Conservation (phyloP, 2,113 vertebrate species). For the Sorex fumeus region DNA sequence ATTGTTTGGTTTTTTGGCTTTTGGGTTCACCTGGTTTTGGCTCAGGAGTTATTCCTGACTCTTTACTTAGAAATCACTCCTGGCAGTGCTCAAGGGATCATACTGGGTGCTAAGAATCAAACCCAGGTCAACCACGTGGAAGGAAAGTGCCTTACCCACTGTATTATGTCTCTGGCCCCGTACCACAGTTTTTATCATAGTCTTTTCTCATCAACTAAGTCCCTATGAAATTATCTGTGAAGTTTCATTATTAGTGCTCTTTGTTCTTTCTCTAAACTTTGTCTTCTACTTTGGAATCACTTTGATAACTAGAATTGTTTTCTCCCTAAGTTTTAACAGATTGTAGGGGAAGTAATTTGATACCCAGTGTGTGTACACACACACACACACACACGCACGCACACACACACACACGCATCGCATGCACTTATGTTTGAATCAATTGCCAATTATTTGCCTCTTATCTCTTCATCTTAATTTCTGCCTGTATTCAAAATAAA, state of each 20-base stretch:
- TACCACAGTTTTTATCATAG: not conserved
- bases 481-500: not conserved
- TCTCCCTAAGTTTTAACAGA: not conserved
- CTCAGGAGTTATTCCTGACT: not conserved
- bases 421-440: too few relatives aligned
- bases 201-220: not conserved
- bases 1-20: too few relatives aligned
- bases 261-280: not conserved
- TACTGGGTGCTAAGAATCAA: too few relatives aligned
- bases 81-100: too few relatives aligned
- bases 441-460: too few relatives aligned
- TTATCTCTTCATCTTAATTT: constrained; percentile 19
- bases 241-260: constrained; percentile 4
- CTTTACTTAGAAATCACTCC: too few relatives aligned
- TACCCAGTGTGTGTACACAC: not conserved
- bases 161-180: too few relatives aligned
- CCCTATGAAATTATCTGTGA: not conserved
- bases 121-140: too few relatives aligned
- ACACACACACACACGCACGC: too few relatives aligned
- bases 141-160: too few relatives aligned
- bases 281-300: constrained; percentile 28
- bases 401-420: too few relatives aligned
- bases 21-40: too few relatives aligned
- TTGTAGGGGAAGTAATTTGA: not conserved
- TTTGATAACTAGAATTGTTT: constrained; percentile 43